Percentiles rank a stretch among this genome's conserved stretches.
phyloP scores from a whole-genome alignment of 1,140 invertebrate species.

The Drosophila biarmipes region DNA sequence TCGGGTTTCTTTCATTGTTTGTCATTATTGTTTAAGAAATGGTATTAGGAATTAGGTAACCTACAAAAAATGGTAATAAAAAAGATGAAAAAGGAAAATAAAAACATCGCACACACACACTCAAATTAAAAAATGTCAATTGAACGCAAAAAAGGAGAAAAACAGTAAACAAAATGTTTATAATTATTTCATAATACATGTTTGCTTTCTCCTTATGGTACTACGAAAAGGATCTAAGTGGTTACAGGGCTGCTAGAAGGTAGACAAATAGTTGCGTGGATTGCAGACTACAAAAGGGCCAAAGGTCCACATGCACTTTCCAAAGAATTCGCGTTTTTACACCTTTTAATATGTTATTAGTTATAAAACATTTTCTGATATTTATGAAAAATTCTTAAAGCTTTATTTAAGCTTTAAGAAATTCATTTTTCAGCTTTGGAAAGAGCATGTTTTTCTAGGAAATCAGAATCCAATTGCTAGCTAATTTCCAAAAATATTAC shows the following conservation, averaged over 20 bases:
- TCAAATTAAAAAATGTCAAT: conserved; percentile 46
- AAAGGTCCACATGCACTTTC: conserved; percentile 8
- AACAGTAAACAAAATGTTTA: conserved; percentile 7
- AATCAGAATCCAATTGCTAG: background rate
- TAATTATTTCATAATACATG: conserved; percentile 15
- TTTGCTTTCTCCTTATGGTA: background rate
- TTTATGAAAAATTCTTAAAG: too few relatives aligned
- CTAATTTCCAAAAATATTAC: background rate
- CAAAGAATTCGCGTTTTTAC: background rate
- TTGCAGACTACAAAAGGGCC: conserved; percentile 15
- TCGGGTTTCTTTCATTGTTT: conserved; percentile 42
- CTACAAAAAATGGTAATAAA: conserved; percentile 85
- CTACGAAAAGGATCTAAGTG: background rate
- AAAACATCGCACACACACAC: conserved; percentile 66
- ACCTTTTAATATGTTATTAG: too few relatives aligned
- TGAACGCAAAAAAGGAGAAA: conserved; percentile 14
- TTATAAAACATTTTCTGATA: too few relatives aligned
- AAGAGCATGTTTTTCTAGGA: conserved; percentile 7
- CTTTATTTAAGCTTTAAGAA: too few relatives aligned
- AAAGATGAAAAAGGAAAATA: conserved; percentile 80
- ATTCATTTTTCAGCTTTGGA: too few relatives aligned
- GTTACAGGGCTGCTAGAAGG: background rate
- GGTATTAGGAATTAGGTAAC: conserved; percentile 84
- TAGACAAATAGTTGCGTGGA: conserved; percentile 7
- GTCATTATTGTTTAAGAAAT: conserved; percentile 59